Evolutionary conservation across 1,140 invertebrate genomes (phyloP), one percentile per base, ranked within the genome.

Genomic region (Trinorchestia longiramus): DNA sequence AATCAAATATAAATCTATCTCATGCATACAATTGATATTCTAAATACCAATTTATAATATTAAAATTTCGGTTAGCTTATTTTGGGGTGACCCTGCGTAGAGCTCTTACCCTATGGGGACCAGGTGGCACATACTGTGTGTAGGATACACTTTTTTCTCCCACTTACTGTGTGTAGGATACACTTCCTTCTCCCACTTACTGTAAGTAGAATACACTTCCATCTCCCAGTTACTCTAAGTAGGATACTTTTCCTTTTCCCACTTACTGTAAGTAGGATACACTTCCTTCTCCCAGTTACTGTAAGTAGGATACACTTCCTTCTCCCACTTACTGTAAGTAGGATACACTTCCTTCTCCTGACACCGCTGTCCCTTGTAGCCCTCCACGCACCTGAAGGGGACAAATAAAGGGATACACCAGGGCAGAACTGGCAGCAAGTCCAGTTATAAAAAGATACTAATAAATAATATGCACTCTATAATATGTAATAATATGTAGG

Each of bases 311-410:
- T 87, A 87, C 87, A 36, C 41, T 8, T 36, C 11, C 87, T 87
- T 11, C 40, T 17, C 1, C 4, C 28, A 90, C 88, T 90, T 90
- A 90, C 88, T 90, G 88, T 90, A 90, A 4, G 88, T 90, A 90
- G 88, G 88, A 90, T 90, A 90, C 45, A 96, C 96, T 96, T 96
- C 96, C 45, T 96, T 96, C 53, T 96, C 96, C 87, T 96, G 96
- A 77, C 96, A 96, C 53, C 96, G 90, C 95, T 96, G 96, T 0
- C 96, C 96, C 95, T 96, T 96, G 87, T 95, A 96, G 28, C 96
- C 96, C 36, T 96, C 96, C 0, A 95, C 96, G 95, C 96, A 96
- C 87, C 96, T 96, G 96, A n/a, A 45, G 23, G 6, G 11, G 0
- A 0, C 15, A 62, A 40, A 95, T 3, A 95, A 28, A 53, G 47